A percentile compares a stretch with the other conserved stretches of the same genome.
These are phyloP conservation scores for Ellobium chinense DNA, from an alignment of 2,888 invertebrate genomes.

Conservation along the genomic window DNA sequence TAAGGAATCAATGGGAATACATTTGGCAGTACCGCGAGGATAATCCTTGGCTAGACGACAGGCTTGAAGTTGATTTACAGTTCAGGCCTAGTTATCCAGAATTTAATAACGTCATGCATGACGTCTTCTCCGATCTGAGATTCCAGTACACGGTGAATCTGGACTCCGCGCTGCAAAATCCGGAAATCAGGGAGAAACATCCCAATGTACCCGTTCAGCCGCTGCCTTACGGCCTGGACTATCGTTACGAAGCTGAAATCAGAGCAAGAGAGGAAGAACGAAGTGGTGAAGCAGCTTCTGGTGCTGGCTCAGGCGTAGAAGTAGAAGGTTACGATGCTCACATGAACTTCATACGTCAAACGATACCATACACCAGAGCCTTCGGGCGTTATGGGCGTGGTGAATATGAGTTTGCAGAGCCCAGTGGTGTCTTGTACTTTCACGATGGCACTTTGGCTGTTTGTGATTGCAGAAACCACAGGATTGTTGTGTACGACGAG, in stretches of 20 bases:
- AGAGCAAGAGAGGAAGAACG: background rate
- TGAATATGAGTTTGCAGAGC: constrained; percentile 95
- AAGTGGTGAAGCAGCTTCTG: background rate
- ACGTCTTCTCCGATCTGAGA: background rate
- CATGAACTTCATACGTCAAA: constrained; percentile 84
- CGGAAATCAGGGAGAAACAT: background rate
- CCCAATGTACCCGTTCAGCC: background rate
- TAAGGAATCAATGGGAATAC: background rate
- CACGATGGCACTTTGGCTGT: constrained; percentile 83
- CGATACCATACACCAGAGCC: constrained; percentile 99
- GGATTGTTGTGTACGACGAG: constrained; percentile 97
- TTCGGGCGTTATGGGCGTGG: constrained; percentile 98
- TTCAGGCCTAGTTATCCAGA: constrained; percentile 24
- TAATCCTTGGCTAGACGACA: background rate
- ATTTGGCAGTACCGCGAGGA: background rate
- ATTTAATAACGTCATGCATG: background rate
- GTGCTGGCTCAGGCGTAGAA: background rate
- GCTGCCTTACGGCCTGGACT: background rate
- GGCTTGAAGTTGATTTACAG: background rate
- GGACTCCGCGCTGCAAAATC: background rate
- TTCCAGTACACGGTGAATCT: background rate
- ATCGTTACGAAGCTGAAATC: background rate
- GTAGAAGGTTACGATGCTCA: background rate
- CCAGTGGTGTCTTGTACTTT: constrained; percentile 88
- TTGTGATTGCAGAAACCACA: constrained; percentile 98